phyloP scores from a whole-genome alignment of 2,888 invertebrate genomes.

The Dichetophora obliterata region DNA sequence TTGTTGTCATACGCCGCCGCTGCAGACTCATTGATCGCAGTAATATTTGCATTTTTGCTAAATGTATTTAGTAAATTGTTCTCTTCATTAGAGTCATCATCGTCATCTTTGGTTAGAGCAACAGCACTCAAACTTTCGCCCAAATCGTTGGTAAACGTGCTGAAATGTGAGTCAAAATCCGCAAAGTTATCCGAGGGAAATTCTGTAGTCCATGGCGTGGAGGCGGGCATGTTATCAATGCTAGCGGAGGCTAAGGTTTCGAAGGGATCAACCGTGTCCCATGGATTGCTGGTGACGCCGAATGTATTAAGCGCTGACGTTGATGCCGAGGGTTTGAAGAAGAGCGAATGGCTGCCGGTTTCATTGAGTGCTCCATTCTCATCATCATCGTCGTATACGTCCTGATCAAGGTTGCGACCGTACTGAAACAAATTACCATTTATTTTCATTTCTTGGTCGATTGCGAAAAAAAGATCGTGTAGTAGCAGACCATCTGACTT shows the following conservation, averaged over 20 bases:
- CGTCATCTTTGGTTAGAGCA: conserved; percentile 22
- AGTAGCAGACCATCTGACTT: conserved; percentile 24
- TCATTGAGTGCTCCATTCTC: conserved; percentile 52
- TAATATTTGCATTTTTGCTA: background rate
- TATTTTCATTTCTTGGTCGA: conserved; percentile 57
- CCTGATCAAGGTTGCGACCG: conserved; percentile 54
- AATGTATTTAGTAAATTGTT: conserved; percentile 19
- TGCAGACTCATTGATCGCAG: conserved; percentile 35
- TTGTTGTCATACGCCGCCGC: conserved; percentile 65
- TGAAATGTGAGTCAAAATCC: conserved; percentile 68
- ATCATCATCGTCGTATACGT: conserved; percentile 60
- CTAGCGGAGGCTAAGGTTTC: conserved; percentile 54
- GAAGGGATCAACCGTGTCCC: conserved; percentile 62
- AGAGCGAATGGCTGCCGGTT: conserved; percentile 43
- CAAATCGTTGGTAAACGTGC: conserved; percentile 61
- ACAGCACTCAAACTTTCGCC: conserved; percentile 51
- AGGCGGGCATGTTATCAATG: conserved; percentile 37
- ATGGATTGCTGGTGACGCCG: conserved; percentile 55
- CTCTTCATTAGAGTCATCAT: background rate
- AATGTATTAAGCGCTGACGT: conserved; percentile 46
- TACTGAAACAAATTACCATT: conserved; percentile 57
- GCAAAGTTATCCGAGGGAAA: conserved; percentile 66
- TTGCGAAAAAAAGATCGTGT: conserved; percentile 59
- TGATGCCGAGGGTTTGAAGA: conserved; percentile 36
- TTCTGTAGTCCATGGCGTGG: conserved; percentile 60